Evolutionary conservation across 2,888 invertebrate species (phyloP).

Genomic region (Hemaris fuciformis): DNA sequence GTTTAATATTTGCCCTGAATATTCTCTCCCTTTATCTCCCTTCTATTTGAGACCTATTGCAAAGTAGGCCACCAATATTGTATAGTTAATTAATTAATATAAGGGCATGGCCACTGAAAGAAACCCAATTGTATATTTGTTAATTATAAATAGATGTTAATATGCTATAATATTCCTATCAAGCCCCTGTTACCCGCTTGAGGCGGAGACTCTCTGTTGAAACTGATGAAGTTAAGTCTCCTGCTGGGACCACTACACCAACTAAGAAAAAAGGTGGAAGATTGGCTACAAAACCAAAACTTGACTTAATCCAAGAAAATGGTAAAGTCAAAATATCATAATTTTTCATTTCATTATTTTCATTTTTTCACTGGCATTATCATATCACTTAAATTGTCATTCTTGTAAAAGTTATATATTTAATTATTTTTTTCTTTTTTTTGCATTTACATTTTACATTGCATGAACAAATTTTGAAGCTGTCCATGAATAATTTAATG

Average conservation of each 20-base stretch:
- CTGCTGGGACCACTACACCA: slow-evolving; percentile 60
- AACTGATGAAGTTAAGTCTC: slow-evolving; percentile 60
- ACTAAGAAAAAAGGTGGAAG: slow-evolving; percentile 62
- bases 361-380: neutral
- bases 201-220: slow-evolving; percentile 66
- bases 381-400: neutral
- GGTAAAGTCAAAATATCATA: slow-evolving; percentile 35
- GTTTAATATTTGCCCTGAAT: too few relatives aligned
- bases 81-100: too few relatives aligned
- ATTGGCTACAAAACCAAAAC: slow-evolving; percentile 61
- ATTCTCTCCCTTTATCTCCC: too few relatives aligned
- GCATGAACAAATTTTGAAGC: neutral
- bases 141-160: too few relatives aligned
- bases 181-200: slow-evolving; percentile 52
- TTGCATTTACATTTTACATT: neutral
- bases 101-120: too few relatives aligned
- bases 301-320: slow-evolving; percentile 72
- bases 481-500: neutral
- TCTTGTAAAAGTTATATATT: too few relatives aligned
- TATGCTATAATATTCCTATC: neutral
- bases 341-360: neutral
- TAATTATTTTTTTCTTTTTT: too few relatives aligned
- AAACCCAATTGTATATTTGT: too few relatives aligned
- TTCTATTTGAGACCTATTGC: too few relatives aligned
- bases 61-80: too few relatives aligned